Conservation (phyloP, 1,140 invertebrate genomes). For the Drosophila quadrilineata region DNA sequence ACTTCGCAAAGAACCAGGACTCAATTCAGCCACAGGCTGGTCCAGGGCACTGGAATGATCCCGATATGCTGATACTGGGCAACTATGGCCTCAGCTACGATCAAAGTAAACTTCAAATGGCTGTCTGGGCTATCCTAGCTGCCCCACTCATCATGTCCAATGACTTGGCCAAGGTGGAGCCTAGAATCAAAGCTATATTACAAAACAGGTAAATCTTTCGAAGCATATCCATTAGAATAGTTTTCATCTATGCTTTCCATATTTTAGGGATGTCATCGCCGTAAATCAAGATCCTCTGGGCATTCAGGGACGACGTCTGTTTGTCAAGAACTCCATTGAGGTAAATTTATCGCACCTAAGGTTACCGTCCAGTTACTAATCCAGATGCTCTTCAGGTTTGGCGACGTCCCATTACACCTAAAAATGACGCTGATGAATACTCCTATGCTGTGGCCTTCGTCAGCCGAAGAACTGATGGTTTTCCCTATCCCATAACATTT, state of each 20-base stretch:
- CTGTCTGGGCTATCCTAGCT: conserved; percentile 94
- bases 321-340: conserved; percentile 91
- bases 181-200: conserved; percentile 89
- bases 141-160: conserved; percentile 94
- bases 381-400: conserved; percentile 88
- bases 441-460: conserved; percentile 94
- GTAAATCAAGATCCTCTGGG: conserved; percentile 94
- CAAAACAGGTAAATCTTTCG: conserved; percentile 83
- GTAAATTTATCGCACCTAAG: conserved; percentile 56
- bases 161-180: conserved; percentile 88
- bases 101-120: conserved; percentile 93
- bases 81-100: conserved; percentile 93
- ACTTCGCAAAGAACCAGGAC: conserved; percentile 89
- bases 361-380: no score
- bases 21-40: conserved; percentile 87
- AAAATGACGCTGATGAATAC: conserved; percentile 87
- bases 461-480: conserved; percentile 88
- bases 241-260: conserved; percentile 15
- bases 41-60: conserved; percentile 95
- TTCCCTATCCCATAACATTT: conserved; percentile 83
- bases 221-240: background rate
- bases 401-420: conserved; percentile 91
- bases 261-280: conserved; percentile 87
- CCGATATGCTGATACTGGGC: conserved; percentile 93
- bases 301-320: conserved; percentile 82